phyloP scores from a whole-genome alignment of 2,797 vertebrate species.

The Apogon talboti region DNA sequence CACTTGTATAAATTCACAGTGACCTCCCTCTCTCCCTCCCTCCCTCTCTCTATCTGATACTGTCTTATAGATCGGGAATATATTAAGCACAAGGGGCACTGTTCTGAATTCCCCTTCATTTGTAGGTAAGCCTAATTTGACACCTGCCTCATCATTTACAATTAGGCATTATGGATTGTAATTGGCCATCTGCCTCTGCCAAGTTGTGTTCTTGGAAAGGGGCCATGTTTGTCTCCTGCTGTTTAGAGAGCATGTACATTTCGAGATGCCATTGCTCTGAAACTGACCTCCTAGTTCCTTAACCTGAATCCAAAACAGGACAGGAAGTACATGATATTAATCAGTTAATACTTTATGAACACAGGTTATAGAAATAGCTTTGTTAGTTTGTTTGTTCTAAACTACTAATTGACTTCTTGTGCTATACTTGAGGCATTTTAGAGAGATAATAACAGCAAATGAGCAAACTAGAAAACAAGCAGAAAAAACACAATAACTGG shows the following conservation, averaged over 20 bases:
- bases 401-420: no score
- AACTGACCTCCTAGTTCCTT: constrained; percentile 38
- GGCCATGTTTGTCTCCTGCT: constrained; percentile 77
- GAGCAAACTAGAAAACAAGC: no score
- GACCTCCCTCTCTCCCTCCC: neutral
- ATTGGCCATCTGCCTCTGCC: constrained; percentile 85
- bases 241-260: constrained; percentile 65
- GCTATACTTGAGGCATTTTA: no score
- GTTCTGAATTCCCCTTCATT: constrained; percentile 66
- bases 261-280: constrained; percentile 43
- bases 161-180: constrained; percentile 84
- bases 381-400: no score
- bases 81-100: constrained; percentile 15
- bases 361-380: neutral
- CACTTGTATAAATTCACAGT: neutral
- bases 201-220: constrained; percentile 82
- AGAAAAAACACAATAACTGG: no score
- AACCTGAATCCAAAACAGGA: constrained; percentile 15
- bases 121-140: constrained; percentile 82
- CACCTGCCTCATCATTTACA: constrained; percentile 86
- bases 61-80: constrained; percentile 23
- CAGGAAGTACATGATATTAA: neutral
- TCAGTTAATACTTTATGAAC: neutral
- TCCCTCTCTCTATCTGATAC: neutral
- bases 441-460: neutral